Evolutionary conservation across 2,113 vertebrate species (phyloP).

Genomic region (Rhabdornis inornatus): DNA sequence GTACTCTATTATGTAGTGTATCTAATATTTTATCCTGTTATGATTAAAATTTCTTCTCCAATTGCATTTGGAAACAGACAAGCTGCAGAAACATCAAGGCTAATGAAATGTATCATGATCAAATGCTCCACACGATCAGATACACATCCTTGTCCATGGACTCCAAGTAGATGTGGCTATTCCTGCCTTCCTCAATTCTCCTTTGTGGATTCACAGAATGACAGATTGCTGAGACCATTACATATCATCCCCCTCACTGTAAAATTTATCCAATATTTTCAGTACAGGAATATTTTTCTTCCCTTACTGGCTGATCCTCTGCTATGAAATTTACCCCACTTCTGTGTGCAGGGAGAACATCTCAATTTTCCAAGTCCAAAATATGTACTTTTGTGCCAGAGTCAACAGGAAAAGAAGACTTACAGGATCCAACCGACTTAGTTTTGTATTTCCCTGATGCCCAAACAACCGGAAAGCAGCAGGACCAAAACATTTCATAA

Average conservation of each 20-base stretch:
- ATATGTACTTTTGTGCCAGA: constrained; percentile 32
- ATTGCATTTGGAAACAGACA: neutral
- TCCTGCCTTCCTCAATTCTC: neutral
- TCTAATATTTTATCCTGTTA: neutral
- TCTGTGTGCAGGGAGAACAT: neutral
- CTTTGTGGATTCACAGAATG: neutral
- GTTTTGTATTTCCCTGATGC: constrained; percentile 55
- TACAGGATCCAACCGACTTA: constrained; percentile 12
- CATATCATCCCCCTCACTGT: neutral
- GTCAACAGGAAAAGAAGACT: constrained; percentile 50
- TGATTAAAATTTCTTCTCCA: neutral
- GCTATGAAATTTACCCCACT: constrained; percentile 31
- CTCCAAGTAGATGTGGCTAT: neutral
- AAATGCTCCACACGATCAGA: neutral
- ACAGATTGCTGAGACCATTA: neutral
- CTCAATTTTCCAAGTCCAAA: constrained; percentile 13
- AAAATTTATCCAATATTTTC: constrained; percentile 19
- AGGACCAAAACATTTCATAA: constrained; percentile 45
- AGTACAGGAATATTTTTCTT: neutral
- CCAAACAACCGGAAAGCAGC: constrained; percentile 41
- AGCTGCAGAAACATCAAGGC: neutral
- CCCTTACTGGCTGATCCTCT: neutral
- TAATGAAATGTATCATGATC: neutral
- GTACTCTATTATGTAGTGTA: neutral
- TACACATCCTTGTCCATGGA: neutral